Evolutionary conservation across 2,113 vertebrate genomes (phyloP).

Genomic region (Entelurus aequoreus): DNA sequence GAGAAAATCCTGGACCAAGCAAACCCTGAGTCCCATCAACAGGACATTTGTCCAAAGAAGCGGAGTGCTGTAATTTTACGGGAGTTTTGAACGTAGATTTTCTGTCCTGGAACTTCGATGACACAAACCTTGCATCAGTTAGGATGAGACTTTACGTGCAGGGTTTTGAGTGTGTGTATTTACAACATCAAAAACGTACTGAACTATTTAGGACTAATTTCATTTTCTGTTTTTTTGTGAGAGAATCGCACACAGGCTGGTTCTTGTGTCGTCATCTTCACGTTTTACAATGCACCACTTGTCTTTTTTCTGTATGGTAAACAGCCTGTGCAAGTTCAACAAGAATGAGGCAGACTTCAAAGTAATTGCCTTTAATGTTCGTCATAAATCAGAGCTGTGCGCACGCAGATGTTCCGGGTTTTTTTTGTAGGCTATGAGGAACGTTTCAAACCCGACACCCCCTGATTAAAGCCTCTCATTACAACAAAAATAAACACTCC

Average conservation of each 20-base stretch:
- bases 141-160: no score
- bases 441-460: conserved; percentile 51
- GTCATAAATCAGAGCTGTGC: conserved; percentile 62
- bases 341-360: conserved; percentile 45
- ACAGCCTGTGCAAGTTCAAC: conserved; percentile 45
- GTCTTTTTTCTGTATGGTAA: conserved; percentile 61
- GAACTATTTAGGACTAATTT: no score
- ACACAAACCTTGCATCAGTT: no score
- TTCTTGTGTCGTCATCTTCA: conserved; percentile 7
- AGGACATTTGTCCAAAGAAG: no score
- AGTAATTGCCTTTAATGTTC: conserved; percentile 72
- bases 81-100: no score
- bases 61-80: no score
- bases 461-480: conserved; percentile 68
- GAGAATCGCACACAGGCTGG: conserved; percentile 16
- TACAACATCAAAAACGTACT: no score
- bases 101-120: no score
- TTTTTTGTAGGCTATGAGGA: conserved; percentile 34
- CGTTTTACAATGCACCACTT: conserved; percentile 38
- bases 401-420: background rate
- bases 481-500: conserved; percentile 63
- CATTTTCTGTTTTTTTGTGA: background rate
- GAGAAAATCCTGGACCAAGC: no score
- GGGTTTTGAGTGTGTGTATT: no score
- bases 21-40: no score